Conservation (phyloP, 2,888 invertebrate genomes). For the Lamellibrachia satsuma region DNA sequence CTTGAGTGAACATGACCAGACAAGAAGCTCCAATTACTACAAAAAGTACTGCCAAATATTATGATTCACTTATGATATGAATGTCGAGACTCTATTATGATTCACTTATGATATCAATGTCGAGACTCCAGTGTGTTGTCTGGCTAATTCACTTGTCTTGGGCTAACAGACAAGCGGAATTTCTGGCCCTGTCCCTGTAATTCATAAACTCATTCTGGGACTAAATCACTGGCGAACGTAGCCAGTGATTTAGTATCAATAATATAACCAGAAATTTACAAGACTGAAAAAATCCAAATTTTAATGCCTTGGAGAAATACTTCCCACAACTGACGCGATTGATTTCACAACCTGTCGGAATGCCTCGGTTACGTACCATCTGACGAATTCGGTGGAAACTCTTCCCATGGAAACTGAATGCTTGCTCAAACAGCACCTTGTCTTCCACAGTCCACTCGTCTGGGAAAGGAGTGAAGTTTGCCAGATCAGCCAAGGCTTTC, state of each 20-base stretch:
- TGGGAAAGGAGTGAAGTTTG: slow-evolving; percentile 96
- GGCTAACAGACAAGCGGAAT: too few species aligned
- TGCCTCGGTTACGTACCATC: slow-evolving; percentile 76
- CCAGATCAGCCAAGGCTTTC: slow-evolving; percentile 88
- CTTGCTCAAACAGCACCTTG: slow-evolving; percentile 96
- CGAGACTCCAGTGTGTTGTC: too few species aligned
- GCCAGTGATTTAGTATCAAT: too few species aligned
- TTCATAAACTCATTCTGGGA: too few species aligned
- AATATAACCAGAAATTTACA: not conserved
- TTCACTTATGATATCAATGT: not conserved
- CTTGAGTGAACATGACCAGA: not conserved
- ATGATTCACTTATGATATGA: not conserved
- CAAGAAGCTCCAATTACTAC: not conserved
- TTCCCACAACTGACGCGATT: not conserved
- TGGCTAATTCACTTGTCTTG: too few species aligned
- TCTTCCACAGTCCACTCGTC: slow-evolving; percentile 99
- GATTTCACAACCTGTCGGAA: not conserved
- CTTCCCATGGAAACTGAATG: slow-evolving; percentile 97
- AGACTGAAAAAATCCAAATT: not conserved
- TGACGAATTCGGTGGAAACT: slow-evolving; percentile 95
- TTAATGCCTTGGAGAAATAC: not conserved
- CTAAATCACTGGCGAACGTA: too few species aligned
- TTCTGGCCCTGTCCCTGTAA: too few species aligned
- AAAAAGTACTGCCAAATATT: not conserved
- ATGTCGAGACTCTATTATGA: not conserved